phyloP scores from a whole-genome alignment of 1,140 invertebrate species.

The Halesus radiatus region DNA sequence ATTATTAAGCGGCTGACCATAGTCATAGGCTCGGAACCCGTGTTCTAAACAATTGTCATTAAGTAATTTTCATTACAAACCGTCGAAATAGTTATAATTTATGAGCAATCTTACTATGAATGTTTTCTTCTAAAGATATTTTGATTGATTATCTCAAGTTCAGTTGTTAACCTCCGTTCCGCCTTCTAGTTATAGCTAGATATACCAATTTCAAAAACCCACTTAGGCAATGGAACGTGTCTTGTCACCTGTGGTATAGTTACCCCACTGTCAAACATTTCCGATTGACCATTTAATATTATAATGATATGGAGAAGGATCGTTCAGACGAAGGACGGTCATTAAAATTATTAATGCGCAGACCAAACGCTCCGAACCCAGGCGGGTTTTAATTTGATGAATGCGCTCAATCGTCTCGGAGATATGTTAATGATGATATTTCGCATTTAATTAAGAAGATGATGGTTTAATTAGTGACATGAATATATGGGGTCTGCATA shows the following conservation, averaged over 20 bases:
- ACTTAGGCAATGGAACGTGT: too few relatives aligned
- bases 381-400: constrained; percentile 16
- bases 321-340: background rate
- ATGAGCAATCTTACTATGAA: too few relatives aligned
- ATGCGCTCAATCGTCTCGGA: background rate
- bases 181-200: too few relatives aligned
- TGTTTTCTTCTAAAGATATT: too few relatives aligned
- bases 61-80: too few relatives aligned
- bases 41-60: too few relatives aligned
- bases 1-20: too few relatives aligned
- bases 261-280: background rate
- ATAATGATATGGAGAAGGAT: constrained; percentile 11
- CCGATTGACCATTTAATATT: constrained; percentile 15
- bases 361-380: background rate
- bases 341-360: constrained; percentile 16
- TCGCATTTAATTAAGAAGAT: constrained; percentile 21
- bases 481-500: background rate
- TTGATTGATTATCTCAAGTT: too few relatives aligned
- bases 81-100: too few relatives aligned
- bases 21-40: too few relatives aligned
- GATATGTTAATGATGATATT: constrained; percentile 13
- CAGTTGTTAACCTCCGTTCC: too few relatives aligned
- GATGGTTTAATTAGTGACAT: constrained; percentile 14
- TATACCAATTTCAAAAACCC: too few relatives aligned
- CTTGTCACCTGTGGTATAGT: constrained; percentile 8